Evolutionary conservation across 92 coral and sea anemone species (phyloP).

Genomic region (Phenganax subtilis): DNA sequence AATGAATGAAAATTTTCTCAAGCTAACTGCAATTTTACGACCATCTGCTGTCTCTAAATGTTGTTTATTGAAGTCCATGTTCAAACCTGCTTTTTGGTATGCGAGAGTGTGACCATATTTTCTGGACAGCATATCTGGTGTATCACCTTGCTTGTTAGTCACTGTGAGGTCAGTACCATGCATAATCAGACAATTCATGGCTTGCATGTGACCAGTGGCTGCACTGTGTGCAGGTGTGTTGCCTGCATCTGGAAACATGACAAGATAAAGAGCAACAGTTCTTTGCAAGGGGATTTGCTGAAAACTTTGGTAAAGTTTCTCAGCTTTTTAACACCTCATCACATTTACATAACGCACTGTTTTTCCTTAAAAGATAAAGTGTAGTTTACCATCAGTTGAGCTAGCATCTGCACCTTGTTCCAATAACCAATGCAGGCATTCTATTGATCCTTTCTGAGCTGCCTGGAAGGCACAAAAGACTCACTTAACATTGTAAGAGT

Average conservation of each 20-base stretch:
- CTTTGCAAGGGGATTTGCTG: too few species aligned
- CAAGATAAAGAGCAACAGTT: background rate
- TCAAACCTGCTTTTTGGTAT: slow-evolving; percentile 76
- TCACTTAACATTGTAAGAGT: too few species aligned
- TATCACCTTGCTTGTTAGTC: slow-evolving; percentile 58
- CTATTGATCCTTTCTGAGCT: slow-evolving; percentile 78
- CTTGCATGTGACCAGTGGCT: slow-evolving; percentile 76
- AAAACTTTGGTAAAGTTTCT: too few species aligned
- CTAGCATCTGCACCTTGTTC: slow-evolving; percentile 62
- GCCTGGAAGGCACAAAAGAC: slow-evolving; percentile 51
- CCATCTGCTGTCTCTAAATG: too few species aligned
- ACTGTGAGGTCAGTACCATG: slow-evolving; percentile 71
- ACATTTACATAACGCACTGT: background rate
- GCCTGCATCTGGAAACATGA: slow-evolving; percentile 56
- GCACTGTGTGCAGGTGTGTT: slow-evolving; percentile 83
- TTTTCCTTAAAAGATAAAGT: background rate
- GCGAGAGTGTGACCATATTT: slow-evolving; percentile 74
- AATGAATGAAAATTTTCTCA: too few species aligned
- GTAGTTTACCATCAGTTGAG: slow-evolving; percentile 70
- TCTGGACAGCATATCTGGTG: slow-evolving; percentile 83
- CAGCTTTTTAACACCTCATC: too few species aligned
- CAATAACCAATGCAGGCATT: slow-evolving; percentile 89
- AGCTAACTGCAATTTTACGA: too few species aligned
- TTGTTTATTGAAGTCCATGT: background rate
- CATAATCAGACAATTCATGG: slow-evolving; percentile 73